A percentile compares a stretch with the other conserved stretches of the same genome.
phyloP scores from a whole-genome alignment of 2,888 invertebrate genomes.

The Antheraea assamensis region DNA sequence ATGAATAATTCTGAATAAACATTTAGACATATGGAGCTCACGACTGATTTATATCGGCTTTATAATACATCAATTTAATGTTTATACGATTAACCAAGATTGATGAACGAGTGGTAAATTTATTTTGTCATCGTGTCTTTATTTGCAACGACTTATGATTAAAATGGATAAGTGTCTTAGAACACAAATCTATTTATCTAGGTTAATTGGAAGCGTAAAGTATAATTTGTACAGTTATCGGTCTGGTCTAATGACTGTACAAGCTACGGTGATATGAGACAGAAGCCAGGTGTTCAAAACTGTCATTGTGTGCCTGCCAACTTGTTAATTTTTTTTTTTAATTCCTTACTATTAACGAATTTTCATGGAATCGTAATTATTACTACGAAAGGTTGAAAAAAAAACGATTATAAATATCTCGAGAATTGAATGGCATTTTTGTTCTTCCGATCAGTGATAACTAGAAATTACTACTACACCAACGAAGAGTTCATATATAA shows the following conservation, averaged over 20 bases:
- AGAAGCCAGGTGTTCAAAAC: conserved; percentile 33
- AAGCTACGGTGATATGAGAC: conserved; percentile 48
- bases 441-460: not conserved
- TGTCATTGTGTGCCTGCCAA: not conserved
- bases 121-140: conserved; percentile 27
- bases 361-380: conserved; percentile 51
- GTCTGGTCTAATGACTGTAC: conserved; percentile 54
- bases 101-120: conserved; percentile 34
- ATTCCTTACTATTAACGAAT: conserved; percentile 26
- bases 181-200: conserved; percentile 38
- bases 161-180: not conserved
- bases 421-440: too few species aligned
- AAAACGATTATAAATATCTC: too few species aligned
- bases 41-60: conserved; percentile 3
- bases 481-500: not conserved
- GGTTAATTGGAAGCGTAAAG: conserved; percentile 52
- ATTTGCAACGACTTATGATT: not conserved
- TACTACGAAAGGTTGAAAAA: too few species aligned
- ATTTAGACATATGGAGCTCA: not conserved
- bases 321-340: not conserved
- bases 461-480: not conserved
- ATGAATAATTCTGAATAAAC: conserved; percentile 4
- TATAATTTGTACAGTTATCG: conserved; percentile 45
- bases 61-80: not conserved
- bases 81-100: not conserved